phyloP scores from a whole-genome alignment of 1,140 invertebrate species.

The Nomia melanderi region DNA sequence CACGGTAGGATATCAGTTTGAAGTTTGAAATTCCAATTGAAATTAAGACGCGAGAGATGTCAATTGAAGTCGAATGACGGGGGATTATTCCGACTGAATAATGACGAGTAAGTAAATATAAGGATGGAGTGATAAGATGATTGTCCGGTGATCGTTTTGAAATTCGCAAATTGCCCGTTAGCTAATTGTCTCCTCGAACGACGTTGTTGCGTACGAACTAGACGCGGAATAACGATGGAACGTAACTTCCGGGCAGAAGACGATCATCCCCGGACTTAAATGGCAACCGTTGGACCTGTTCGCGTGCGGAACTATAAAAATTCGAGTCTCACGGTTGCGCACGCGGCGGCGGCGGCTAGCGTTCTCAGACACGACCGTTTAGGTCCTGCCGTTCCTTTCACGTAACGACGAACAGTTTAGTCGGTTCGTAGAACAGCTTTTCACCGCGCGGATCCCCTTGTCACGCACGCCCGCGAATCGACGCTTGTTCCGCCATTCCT shows the following conservation, averaged over 20 bases:
- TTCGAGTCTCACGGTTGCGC: conserved; percentile 42
- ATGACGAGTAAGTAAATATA: too few species aligned
- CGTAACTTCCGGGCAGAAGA: not conserved
- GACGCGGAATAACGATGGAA: not conserved
- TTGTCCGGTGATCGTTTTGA: too few species aligned
- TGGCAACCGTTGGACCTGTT: not conserved
- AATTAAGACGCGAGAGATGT: too few species aligned
- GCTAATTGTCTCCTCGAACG: too few species aligned
- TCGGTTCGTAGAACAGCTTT: conserved; percentile 46
- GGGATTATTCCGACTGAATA: too few species aligned
- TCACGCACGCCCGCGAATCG: conserved; percentile 41
- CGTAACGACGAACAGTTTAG: conserved; percentile 49
- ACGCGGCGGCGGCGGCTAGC: not conserved
- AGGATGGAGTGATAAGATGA: too few species aligned
- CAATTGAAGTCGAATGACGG: too few species aligned
- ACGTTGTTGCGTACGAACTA: too few species aligned
- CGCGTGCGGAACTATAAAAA: conserved; percentile 46
- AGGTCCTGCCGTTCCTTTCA: conserved; percentile 38
- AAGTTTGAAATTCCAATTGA: too few species aligned
- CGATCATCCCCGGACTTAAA: not conserved
- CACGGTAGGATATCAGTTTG: too few species aligned
- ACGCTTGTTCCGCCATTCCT: not conserved
- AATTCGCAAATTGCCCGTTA: too few species aligned
- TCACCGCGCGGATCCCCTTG: conserved; percentile 18
- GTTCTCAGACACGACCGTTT: conserved; percentile 53